Evolutionary conservation across 1,140 invertebrate genomes (phyloP), one percentile per base, ranked within the genome.

Genomic region (Drosophila suzukii): DNA sequence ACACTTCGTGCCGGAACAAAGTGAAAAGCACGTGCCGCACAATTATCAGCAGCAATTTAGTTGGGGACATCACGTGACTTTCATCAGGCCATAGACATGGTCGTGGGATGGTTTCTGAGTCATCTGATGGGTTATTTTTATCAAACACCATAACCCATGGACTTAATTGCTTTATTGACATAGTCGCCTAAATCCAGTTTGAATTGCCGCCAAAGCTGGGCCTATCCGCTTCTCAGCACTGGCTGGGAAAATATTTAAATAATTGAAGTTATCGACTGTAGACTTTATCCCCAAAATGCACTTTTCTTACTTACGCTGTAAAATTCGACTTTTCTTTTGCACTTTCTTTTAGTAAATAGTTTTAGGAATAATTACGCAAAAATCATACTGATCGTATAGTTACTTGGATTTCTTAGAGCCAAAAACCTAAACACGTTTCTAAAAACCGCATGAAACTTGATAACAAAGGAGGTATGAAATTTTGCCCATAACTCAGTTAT

Each of bases 1-100:
- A 62, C 59, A 77, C 59, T 59, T 17, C 17, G 49, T 50, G 59
- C 56, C 78, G 83, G 71, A 88, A 82, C 65, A 65, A 54, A 58
- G 13, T 34, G 44, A 36, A 34, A 34, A 55, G 49, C 82, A 88
- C 82, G 82, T 86, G 82, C 66, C 41, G 15, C 51, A 2, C 58
- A 78, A 75, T 86, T 65, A 86, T 81, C 82, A 65, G 27, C 3
- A 27, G 58, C 24, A 65, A 15, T 53, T 20, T n/a, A 38, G 27
- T 53, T 32, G 15, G 32, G 43, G 36, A 47, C 57, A 85, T 84
- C 72, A 76, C 57, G 72, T 46, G 83, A 72, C 41, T 58, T 39
- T 30, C 34, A 41, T 53, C 34, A 54, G 47, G 15, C 38, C 24
- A 20, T n/a, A n/a, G 10, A 15, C 11, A 6, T 38, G 5, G 17